Evolutionary conservation across 2,888 invertebrate species (phyloP), one percentile per base, ranked within the genome.

Genomic region (Mesorhabditis belari): DNA sequence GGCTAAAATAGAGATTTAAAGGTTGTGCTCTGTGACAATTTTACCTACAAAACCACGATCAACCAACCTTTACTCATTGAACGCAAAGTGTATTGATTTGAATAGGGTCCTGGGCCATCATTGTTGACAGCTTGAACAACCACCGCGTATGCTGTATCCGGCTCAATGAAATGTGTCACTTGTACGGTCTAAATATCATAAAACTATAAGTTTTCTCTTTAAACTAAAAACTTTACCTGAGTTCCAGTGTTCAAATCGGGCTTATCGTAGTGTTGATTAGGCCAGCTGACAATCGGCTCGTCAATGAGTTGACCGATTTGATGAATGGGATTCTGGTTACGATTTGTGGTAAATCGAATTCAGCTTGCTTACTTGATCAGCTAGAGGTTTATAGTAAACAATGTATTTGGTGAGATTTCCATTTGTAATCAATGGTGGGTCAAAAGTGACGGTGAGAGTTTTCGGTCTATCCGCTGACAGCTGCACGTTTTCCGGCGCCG

Each of bases 21-120:
- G 17, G 19, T 17, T 52, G 17, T 21, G 12, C 21, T n/a, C 21
- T 19, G 17, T 12, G 12, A 52, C 12, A 12, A 12, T n/a, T 12
- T 21, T n/a, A 52, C 12, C 17, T 17, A 17, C 12, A 19, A 51
- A 51, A 17, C 12, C 9, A 12, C 23, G 19, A 51, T 59, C 21
- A 9, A 19, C 55, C 28, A 28, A 74, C 74, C 73, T 58, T 71
- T 69, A 19, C 75, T 75, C 76, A 77, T 77, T 4, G 77, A 77
- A 50, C 77, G 57, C 19, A 77, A 70, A 1, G 75, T 75, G 59
- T 76, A 71, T 58, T 79, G 79, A 55, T 71, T 73, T 0, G 79
- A 80, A 55, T 79, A 80, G 4, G 79, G 79, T 19, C 79, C 79
- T 3, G 79, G 76, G 5, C 79, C 79, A 54, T 79, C 79, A 49